A percentile compares a stretch with the other conserved stretches of the same genome.
These are phyloP conservation scores for Halcyon malimbica DNA, from an alignment of 2,113 vertebrate genomes.

Conservation along the genomic window DNA sequence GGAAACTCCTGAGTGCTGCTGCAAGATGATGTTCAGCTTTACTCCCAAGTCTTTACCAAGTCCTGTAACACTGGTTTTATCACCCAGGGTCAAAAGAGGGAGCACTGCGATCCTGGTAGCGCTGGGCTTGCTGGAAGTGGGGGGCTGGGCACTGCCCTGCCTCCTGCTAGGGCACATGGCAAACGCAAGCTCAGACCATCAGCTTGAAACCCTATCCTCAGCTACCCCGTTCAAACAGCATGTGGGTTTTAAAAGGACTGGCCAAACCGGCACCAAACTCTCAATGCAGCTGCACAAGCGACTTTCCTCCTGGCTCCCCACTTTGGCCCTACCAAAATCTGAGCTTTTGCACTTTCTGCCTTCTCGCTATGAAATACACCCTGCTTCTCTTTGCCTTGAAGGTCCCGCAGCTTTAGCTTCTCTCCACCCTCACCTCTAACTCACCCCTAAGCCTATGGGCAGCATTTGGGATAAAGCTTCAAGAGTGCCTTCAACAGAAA, in stretches of 20 bases:
- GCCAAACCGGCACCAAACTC: background rate
- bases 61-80: background rate
- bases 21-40: background rate
- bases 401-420: background rate
- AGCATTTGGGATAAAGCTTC: constrained; percentile 7
- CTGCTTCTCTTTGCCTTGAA: background rate
- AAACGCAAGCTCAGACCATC: fast-evolving
- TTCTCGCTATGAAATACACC: background rate
- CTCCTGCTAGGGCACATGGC: fast-evolving
- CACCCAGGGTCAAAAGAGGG: background rate
- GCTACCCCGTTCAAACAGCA: fast-evolving
- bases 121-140: background rate
- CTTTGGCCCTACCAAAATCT: background rate
- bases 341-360: background rate
- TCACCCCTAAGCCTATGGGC: background rate
- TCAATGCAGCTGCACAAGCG: background rate
- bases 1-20: background rate
- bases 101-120: background rate
- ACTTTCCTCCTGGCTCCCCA: background rate
- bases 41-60: background rate
- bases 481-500: background rate
- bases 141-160: background rate
- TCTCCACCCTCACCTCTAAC: background rate
- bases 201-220: background rate
- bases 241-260: background rate